phyloP scores from a whole-genome alignment of 37 sponge, comb jelly and placozoan genomes.

The Petrosia ficiformis region DNA sequence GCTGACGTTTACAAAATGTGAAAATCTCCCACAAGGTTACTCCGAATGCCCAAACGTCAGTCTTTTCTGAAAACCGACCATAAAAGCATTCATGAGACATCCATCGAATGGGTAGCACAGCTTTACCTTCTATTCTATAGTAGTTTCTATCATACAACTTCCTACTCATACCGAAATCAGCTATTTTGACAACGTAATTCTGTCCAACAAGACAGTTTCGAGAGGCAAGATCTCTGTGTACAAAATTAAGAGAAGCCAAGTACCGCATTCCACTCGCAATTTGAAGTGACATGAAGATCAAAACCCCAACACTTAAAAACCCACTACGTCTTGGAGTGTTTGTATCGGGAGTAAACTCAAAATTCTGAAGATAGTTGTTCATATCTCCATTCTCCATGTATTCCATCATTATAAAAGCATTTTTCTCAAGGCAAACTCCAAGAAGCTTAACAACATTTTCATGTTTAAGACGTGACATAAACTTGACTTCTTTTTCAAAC shows the following conservation, averaged over 20 bases:
- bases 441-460: constrained; percentile 65
- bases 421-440: constrained; percentile 44
- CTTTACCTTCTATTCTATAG: constrained; percentile 55
- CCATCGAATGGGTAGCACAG: constrained; percentile 81
- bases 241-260: constrained; percentile 69
- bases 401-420: constrained; percentile 80
- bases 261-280: constrained; percentile 82
- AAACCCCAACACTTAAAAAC: constrained; percentile 17
- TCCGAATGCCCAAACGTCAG: constrained; percentile 85
- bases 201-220: constrained; percentile 85
- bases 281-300: constrained; percentile 70
- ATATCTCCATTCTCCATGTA: constrained; percentile 94
- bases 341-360: constrained; percentile 9
- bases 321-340: background rate
- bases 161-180: constrained; percentile 89
- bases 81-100: constrained; percentile 87
- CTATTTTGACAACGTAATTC: constrained; percentile 71
- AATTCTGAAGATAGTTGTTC: constrained; percentile 66
- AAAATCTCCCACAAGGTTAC: constrained; percentile 86
- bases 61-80: constrained; percentile 78
- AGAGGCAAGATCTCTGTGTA: constrained; percentile 84
- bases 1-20: constrained; percentile 54
- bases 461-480: constrained; percentile 72
- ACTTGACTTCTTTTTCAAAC: constrained; percentile 81
- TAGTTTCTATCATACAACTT: constrained; percentile 70